phyloP scores from a whole-genome alignment of 2,888 invertebrate genomes.

The Tortrix viridana region DNA sequence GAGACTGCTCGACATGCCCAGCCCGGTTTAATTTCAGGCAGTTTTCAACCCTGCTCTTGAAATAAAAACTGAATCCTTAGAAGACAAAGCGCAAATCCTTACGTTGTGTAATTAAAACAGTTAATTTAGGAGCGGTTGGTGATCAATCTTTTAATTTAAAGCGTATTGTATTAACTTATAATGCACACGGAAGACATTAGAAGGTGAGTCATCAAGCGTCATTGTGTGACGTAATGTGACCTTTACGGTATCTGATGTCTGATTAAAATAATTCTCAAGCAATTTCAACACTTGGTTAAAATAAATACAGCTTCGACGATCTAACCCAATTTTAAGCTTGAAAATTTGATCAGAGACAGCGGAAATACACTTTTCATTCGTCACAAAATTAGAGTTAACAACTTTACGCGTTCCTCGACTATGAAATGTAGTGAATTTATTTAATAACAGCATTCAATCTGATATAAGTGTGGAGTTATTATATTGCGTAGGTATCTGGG shows the following conservation, averaged over 20 bases:
- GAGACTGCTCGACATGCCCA: conserved; percentile 14
- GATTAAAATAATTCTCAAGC: conserved; percentile 26
- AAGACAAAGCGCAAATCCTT: conserved; percentile 4
- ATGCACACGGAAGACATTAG: conserved; percentile 38
- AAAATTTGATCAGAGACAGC: conserved; percentile 26
- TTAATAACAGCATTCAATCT: conserved; percentile 42
- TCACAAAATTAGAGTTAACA: conserved; percentile 30
- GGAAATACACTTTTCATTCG: conserved; percentile 21
- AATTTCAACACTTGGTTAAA: conserved; percentile 4
- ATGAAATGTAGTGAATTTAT: conserved; percentile 29
- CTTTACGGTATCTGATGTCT: conserved; percentile 30
- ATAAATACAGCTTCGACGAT: conserved; percentile 8
- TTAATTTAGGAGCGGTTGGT: neutral
- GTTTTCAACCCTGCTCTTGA: conserved; percentile 12
- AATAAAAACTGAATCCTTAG: conserved; percentile 31
- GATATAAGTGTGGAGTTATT: conserved; percentile 50
- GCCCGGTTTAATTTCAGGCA: conserved; percentile 3
- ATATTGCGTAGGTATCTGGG: conserved; percentile 41
- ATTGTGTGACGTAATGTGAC: conserved; percentile 41
- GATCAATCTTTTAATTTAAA: conserved; percentile 4
- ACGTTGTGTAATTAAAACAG: conserved; percentile 1
- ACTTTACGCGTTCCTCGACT: conserved; percentile 19
- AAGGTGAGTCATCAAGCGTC: conserved; percentile 38
- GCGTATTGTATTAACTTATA: conserved; percentile 20
- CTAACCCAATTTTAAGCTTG: conserved; percentile 15